Base-by-base conservation (phyloP, 2,797 vertebrate species). In the Rhinella marina region DNA sequence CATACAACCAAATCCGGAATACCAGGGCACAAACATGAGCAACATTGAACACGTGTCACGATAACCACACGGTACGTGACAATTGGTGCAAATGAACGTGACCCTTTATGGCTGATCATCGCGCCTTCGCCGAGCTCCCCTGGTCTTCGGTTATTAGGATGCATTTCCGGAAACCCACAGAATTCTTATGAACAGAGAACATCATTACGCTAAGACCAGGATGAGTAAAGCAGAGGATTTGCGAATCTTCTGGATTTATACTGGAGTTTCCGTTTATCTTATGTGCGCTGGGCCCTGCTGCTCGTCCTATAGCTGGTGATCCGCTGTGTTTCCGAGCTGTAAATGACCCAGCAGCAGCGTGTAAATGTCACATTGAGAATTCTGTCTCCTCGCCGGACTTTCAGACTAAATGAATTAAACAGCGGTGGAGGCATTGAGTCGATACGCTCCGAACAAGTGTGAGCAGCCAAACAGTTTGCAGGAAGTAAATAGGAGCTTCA, bases 321-420 rank as follows among this genome's bases (percentile, higher is more conserved):
- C 94, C 93, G 92, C 73, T 91, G 93, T 91, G 93, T 94, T 93
- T 93, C 90, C 90, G 92, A 92, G 91, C 91, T 93, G 92, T 91
- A 93, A 92, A 92, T 95, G 94, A 95, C 94, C 94, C 92, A 94
- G 92, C 92, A 94, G 92, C 92, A 93, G 93, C 91, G 93, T 92
- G 92, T 92, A 95, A 94, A 95, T 94, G 94, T 94, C 94, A 95
- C 94, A 93, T 94, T 95, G 94, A 93, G 94, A 94, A 95, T 96
- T 95, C 94, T 93, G 91, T 92, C 91, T 94, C 94, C 94, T 93
- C 93, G 93, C 91, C 92, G 93, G 93, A 93, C 90, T 93, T 92
- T 94, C 92, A 93, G 91, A 90, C 92, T 93, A 94, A 95, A 95
- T 95, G 94, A 94, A 95, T 95, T 95, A 94, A 95, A 94, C 93